phyloP scores from a whole-genome alignment of 1,140 invertebrate species.

The Phymastichus coffea region DNA sequence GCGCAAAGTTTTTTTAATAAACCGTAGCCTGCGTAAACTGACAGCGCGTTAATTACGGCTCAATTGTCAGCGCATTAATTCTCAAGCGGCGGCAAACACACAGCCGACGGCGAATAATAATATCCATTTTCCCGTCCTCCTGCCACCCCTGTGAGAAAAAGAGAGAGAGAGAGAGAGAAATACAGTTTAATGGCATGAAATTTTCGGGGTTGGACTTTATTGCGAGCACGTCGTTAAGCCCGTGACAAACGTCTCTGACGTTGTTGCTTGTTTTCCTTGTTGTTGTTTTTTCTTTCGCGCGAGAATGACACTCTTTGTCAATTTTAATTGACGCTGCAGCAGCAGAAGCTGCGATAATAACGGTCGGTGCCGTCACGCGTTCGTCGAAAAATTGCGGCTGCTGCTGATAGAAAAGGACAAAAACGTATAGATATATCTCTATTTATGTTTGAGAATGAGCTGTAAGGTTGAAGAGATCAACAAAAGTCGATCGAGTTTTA shows the following conservation, averaged over 20 bases:
- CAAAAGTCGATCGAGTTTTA: no score
- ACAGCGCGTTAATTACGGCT: not conserved
- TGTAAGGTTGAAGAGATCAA: no score
- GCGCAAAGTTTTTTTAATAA: not conserved
- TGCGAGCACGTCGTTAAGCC: not conserved
- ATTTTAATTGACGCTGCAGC: constrained; percentile 24
- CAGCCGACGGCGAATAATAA: not conserved
- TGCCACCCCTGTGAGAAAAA: no score
- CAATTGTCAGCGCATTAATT: not conserved
- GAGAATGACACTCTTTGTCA: constrained; percentile 21
- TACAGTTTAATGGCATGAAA: constrained; percentile 10
- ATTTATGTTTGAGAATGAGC: no score
- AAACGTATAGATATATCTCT: no score
- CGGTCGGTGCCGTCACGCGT: no score
- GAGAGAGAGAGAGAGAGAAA: no score
- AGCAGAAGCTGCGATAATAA: no score
- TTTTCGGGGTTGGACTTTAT: constrained; percentile 18
- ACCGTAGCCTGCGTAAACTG: no score
- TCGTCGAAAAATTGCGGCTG: no score
- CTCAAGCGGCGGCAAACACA: no score
- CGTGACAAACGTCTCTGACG: not conserved
- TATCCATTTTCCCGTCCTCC: constrained; percentile 1
- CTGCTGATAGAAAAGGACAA: no score
- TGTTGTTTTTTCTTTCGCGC: not conserved
- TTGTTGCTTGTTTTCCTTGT: not conserved